Conservation (phyloP, 2,113 vertebrate genomes). For the Mastomys natalensis region DNA sequence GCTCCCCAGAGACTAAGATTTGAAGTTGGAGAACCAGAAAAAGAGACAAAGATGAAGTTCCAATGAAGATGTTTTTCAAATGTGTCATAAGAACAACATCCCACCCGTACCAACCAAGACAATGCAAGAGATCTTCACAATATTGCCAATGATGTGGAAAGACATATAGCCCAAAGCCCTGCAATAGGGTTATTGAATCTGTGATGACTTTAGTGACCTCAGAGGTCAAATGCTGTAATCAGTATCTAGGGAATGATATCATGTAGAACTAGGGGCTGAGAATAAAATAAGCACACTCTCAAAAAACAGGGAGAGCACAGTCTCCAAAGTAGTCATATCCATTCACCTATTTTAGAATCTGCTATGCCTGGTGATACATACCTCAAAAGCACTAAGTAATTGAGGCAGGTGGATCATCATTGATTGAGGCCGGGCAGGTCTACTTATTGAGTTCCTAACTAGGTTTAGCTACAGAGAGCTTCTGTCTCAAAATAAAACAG, state of each 20-base stretch:
- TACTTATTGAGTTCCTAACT: neutral
- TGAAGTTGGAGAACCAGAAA: neutral
- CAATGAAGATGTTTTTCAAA: neutral
- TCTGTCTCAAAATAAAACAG: neutral
- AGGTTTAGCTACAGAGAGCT: neutral
- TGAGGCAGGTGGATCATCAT: neutral
- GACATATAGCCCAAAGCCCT: neutral
- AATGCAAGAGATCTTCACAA: neutral
- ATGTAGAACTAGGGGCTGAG: neutral
- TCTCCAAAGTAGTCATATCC: neutral
- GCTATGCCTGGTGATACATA: rapidly evolving
- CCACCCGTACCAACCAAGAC: neutral
- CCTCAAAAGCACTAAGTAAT: neutral
- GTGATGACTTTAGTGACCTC: neutral
- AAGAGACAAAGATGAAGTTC: neutral
- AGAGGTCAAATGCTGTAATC: neutral
- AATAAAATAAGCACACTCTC: neutral
- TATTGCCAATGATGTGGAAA: neutral
- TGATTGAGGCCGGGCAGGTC: neutral
- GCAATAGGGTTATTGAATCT: neutral
- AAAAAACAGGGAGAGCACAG: neutral
- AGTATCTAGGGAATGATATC: neutral
- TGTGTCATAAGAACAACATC: neutral
- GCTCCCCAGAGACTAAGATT: neutral
- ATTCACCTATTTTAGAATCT: neutral